Percentiles rank a stretch among this genome's conserved stretches.
These are phyloP conservation scores for Bombylius discolor DNA, from an alignment of 2,888 invertebrate genomes.

Conservation along the genomic window DNA sequence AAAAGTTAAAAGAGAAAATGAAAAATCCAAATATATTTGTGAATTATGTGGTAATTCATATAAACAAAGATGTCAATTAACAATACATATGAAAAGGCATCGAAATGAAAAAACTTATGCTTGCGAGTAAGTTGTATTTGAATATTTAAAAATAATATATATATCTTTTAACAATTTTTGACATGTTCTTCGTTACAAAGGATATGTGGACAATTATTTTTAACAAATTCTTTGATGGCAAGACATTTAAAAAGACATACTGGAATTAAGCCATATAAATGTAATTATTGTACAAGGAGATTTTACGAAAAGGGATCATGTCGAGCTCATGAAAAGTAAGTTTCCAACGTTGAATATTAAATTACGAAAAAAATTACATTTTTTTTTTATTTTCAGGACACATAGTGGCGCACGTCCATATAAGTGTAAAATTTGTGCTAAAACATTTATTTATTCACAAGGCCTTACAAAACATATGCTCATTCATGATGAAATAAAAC, in stretches of 20 bases:
- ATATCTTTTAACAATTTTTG: neutral
- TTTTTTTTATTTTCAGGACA: constrained; percentile 4
- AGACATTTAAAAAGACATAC: constrained; percentile 5
- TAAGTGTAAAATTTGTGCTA: constrained; percentile 7
- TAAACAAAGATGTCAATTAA: constrained; percentile 1
- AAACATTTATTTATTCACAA: constrained; percentile 8
- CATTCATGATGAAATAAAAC: constrained; percentile 2
- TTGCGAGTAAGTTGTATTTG: constrained; percentile 4
- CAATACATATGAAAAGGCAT: constrained; percentile 5
- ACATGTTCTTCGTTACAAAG: constrained; percentile 1
- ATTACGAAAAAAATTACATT: neutral
- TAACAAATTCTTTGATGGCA: constrained; percentile 1
- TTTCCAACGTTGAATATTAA: neutral
- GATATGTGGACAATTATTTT: constrained; percentile 5
- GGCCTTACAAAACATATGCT: constrained; percentile 7
- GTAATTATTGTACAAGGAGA: constrained; percentile 1
- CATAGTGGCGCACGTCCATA: constrained; percentile 10
- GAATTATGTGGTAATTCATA: constrained; percentile 7
- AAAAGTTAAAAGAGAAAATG: neutral
- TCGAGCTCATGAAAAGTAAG: constrained; percentile 4
- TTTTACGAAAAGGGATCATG: constrained; percentile 5
- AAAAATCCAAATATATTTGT: constrained; percentile 3
- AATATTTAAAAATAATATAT: neutral
- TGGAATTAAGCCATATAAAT: constrained; percentile 2
- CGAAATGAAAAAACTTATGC: constrained; percentile 5